Evolutionary conservation across 2,888 invertebrate genomes (phyloP), one percentile per base, ranked within the genome.

Genomic region (Parascotia fuliginaria): DNA sequence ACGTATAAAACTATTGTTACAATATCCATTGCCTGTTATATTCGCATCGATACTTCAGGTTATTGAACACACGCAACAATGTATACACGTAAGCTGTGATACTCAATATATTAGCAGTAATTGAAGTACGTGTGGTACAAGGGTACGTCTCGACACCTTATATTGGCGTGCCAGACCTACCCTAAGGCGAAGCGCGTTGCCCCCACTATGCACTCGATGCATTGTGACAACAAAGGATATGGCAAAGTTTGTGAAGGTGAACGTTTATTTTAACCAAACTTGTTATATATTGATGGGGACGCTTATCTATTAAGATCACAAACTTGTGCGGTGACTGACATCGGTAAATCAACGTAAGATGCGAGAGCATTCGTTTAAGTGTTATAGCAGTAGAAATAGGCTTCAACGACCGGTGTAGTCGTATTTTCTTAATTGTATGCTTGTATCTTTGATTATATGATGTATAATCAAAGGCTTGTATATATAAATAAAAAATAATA

Each of bases 81-180:
- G 79, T 61, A 75, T 39, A 14, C 9, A 6, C 27, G 1, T 0
- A 0, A 2, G 33, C 28, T 0, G 11, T 14, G 14, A 24, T 4
- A 29, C 44, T 41, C 39, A 24, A 16, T n/a, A 16, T 52, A 41
- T 66, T 49, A 37, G 15, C 27, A 42, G 57, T 78, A 77, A 78
- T 78, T 75, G 72, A 55, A 65, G 54, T 22, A 57, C 38, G 22
- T 44, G 53, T 60, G 55, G 79, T 86, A 60, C 41, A 34, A 63
- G 75, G 45, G 55, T 51, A 67, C 65, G 85, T 83, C 85, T 83
- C 78, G 85, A 67, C 79, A 72, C 69, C 74, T 61, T 71, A 73
- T 60, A 72, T 64, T 69, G 70, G 72, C 66, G 69, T 70, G 71
- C 76, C 71, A 79, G 87, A 90, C 90, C 90, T 91, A 86, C 90